Conservation (phyloP, 1,140 invertebrate genomes). For the Lepidurus packardi region DNA sequence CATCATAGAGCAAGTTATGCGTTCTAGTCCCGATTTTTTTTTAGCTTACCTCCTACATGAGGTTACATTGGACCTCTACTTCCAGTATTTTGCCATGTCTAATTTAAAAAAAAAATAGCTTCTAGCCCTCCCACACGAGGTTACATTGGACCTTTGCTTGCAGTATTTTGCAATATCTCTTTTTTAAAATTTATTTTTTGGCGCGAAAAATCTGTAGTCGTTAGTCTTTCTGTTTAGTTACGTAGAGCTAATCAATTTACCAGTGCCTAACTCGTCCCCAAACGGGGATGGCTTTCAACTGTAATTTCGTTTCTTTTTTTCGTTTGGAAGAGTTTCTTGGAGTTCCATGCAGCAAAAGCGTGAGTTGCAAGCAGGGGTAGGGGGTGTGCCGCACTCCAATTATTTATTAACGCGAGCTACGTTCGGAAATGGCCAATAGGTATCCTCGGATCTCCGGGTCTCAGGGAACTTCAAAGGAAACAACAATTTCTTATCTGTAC, state of each 20-base stretch:
- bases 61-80: too few relatives aligned
- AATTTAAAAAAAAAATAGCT: too few relatives aligned
- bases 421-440: slow-evolving; percentile 15
- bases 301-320: background rate
- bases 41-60: too few relatives aligned
- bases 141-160: too few relatives aligned
- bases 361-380: background rate
- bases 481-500: slow-evolving; percentile 11
- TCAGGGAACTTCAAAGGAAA: slow-evolving; percentile 1
- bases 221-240: too few relatives aligned
- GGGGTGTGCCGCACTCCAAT: background rate
- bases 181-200: too few relatives aligned
- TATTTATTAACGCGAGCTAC: slow-evolving; percentile 22
- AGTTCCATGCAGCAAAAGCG: slow-evolving; percentile 5
- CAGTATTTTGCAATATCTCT: too few relatives aligned
- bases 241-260: background rate
- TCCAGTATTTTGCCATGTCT: too few relatives aligned
- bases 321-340: background rate
- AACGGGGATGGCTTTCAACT: background rate
- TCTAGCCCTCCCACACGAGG: too few relatives aligned
- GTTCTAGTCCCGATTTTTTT: too few relatives aligned
- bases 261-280: background rate
- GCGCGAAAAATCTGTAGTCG: too few relatives aligned
- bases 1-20: too few relatives aligned
- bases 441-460: background rate